phyloP scores from a whole-genome alignment of 2,888 invertebrate species.

The Arge pagana region DNA sequence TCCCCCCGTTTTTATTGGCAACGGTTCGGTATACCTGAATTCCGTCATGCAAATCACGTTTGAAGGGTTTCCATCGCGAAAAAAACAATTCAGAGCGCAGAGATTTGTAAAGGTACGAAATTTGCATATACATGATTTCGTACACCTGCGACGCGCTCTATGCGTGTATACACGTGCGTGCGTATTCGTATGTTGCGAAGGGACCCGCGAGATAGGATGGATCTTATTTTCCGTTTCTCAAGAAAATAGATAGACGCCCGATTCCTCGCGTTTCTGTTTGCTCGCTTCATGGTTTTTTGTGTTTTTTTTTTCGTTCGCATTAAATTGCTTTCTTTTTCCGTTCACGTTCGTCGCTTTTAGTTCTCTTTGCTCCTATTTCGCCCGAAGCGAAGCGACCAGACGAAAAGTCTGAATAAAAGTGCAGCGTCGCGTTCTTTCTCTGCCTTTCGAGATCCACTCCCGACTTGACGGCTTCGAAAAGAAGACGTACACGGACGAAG shows the following conservation, averaged over 20 bases:
- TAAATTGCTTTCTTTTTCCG: too few species aligned
- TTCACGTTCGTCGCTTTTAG: too few species aligned
- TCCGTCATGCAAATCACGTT: too few species aligned
- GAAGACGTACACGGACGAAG: too few species aligned
- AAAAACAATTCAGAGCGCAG: slow-evolving; percentile 9
- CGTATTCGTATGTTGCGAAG: background rate
- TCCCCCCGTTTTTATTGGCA: background rate
- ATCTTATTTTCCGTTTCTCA: slow-evolving; percentile 9
- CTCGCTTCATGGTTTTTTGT: background rate
- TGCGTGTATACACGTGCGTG: background rate
- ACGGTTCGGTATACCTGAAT: too few species aligned
- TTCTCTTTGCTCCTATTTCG: slow-evolving; percentile 10
- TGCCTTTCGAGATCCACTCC: background rate
- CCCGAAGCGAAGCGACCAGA: slow-evolving; percentile 8
- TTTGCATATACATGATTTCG: background rate
- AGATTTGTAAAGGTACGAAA: slow-evolving; percentile 2
- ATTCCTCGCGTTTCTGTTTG: background rate
- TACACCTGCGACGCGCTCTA: background rate
- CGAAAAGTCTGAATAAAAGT: slow-evolving; percentile 13
- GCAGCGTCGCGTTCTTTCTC: slow-evolving; percentile 7
- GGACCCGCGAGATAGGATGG: too few species aligned
- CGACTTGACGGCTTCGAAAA: slow-evolving; percentile 10
- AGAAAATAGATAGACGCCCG: background rate
- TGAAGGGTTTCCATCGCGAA: too few species aligned
- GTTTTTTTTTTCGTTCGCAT: background rate